Conservation (phyloP, 2,888 invertebrate genomes). For the Phorcus lineatus region DNA sequence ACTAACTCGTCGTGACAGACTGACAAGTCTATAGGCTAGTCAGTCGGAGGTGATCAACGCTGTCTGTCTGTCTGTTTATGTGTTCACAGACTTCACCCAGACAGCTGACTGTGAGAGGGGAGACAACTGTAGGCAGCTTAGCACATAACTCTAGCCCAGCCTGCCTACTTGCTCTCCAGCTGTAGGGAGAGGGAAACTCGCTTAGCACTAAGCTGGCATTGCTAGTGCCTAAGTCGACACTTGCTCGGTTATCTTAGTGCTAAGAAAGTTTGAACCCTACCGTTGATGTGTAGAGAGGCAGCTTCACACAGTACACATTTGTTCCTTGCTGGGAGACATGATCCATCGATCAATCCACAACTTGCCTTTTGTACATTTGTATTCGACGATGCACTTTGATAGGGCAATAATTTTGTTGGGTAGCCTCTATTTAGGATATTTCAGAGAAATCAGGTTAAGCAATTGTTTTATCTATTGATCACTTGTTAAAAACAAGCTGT, state of each 20-base stretch:
- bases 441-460: conserved; percentile 2
- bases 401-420: conserved; percentile 5
- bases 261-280: too few relatives aligned
- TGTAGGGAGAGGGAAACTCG: too few relatives aligned
- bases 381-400: conserved; percentile 16
- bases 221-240: too few relatives aligned
- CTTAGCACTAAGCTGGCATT: too few relatives aligned
- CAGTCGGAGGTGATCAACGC: too few relatives aligned
- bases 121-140: conserved; percentile 22
- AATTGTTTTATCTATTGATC: neutral
- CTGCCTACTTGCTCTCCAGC: too few relatives aligned
- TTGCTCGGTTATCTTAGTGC: too few relatives aligned
- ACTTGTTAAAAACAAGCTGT: conserved; percentile 9
- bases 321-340: too few relatives aligned
- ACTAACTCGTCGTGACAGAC: neutral
- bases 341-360: neutral
- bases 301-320: too few relatives aligned
- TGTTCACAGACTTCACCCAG: neutral
- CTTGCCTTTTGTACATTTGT: conserved; percentile 18
- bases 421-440: neutral
- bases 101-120: neutral
- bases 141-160: neutral
- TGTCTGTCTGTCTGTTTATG: too few relatives aligned
- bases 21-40: neutral
- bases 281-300: too few relatives aligned